Evolutionary conservation across 2,888 invertebrate genomes (phyloP).

Genomic region (Microplitis manilae): DNA sequence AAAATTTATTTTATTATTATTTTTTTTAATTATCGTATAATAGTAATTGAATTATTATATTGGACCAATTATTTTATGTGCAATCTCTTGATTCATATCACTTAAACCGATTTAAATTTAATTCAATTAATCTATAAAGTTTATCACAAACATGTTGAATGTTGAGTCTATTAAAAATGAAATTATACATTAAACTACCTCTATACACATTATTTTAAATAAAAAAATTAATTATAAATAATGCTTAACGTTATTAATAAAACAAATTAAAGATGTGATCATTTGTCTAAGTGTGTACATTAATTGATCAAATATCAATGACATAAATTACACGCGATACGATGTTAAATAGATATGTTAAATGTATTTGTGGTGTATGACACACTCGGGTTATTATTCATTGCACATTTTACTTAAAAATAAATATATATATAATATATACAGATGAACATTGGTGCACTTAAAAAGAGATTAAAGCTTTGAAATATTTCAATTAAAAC

Average conservation of each 20-base stretch:
- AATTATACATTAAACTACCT: neutral
- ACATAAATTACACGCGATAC: neutral
- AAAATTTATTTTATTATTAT: neutral
- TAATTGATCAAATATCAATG: neutral
- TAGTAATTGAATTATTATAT: neutral
- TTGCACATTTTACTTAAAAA: neutral
- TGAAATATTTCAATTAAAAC: neutral
- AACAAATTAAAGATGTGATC: too few species aligned
- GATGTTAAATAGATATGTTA: neutral
- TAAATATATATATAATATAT: neutral
- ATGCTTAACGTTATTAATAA: too few species aligned
- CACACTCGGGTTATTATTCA: neutral
- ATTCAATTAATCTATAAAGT: neutral
- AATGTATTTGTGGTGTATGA: neutral
- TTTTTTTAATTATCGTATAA: neutral
- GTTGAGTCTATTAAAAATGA: neutral
- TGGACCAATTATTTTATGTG: neutral
- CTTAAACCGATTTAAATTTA: neutral
- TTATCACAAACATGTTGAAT: neutral
- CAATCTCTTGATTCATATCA: neutral
- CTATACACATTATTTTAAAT: neutral
- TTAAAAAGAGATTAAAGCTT: neutral
- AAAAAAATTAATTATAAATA: too few species aligned
- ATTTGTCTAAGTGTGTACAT: neutral
- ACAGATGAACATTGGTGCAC: neutral